Evolutionary conservation across 2,113 vertebrate genomes (phyloP).

Genomic region (Alectura lathami): DNA sequence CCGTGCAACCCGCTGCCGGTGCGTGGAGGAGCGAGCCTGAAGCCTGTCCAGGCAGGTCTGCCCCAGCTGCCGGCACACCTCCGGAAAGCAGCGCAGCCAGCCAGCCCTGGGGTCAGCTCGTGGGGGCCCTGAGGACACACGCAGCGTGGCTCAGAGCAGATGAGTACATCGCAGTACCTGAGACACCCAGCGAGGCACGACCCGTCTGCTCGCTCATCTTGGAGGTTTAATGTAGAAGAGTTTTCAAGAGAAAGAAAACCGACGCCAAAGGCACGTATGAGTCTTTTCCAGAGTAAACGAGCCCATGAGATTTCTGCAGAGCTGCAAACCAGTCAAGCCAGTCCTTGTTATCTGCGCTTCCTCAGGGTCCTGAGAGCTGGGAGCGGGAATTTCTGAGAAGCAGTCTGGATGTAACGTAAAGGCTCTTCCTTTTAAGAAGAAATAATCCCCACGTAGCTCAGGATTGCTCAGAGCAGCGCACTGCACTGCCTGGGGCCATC

Average conservation of each 20-base stretch:
- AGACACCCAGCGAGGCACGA: neutral
- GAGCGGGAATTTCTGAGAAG: neutral
- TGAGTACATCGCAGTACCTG: neutral
- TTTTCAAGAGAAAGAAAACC: neutral
- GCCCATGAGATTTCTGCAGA: neutral
- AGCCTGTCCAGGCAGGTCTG: neutral
- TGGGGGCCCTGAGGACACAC: neutral
- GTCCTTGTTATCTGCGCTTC: neutral
- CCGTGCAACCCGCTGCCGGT: neutral
- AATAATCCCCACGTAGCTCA: neutral
- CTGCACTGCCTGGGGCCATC: neutral
- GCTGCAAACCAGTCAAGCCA: neutral
- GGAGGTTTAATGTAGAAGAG: neutral
- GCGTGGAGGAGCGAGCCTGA: neutral
- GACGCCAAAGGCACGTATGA: neutral
- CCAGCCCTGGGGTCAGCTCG: neutral
- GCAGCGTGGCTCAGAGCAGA: accelerated
- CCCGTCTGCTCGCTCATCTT: neutral
- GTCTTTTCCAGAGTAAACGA: neutral
- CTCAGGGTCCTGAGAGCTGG: neutral
- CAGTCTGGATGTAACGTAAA: neutral
- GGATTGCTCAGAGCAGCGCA: neutral
- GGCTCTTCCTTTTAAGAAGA: neutral
- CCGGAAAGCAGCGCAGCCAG: neutral
- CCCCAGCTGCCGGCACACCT: neutral